phyloP scores from a whole-genome alignment of 2,797 vertebrate genomes.

The Anniella stebbinsi region DNA sequence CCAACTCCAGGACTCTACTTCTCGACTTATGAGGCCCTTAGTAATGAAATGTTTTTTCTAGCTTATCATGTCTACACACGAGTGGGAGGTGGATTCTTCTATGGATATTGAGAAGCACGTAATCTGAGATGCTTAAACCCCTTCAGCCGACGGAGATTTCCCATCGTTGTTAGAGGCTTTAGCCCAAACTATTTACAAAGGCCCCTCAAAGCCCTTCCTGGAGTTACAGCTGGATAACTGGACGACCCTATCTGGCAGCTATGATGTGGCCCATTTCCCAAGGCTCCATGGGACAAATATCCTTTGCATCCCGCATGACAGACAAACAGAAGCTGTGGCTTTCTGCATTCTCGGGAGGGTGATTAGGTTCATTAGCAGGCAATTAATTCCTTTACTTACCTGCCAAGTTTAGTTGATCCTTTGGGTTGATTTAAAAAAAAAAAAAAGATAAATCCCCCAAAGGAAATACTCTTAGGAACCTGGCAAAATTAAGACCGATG shows the following conservation, averaged over 20 bases:
- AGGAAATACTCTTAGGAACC: slow-evolving; percentile 59
- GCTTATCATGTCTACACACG: slow-evolving; percentile 75
- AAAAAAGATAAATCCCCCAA: slow-evolving; percentile 52
- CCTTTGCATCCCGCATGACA: slow-evolving; percentile 26
- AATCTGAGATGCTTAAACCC: slow-evolving; percentile 38
- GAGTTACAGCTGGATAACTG: neutral
- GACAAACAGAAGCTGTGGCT: slow-evolving; percentile 47
- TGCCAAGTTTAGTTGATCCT: slow-evolving; percentile 67
- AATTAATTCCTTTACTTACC: slow-evolving; percentile 68
- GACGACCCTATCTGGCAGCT: neutral
- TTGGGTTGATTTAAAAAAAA: slow-evolving; percentile 39
- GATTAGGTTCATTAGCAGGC: slow-evolving; percentile 65
- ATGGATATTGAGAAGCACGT: slow-evolving; percentile 32
- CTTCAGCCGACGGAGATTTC: neutral
- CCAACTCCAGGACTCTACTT: slow-evolving; percentile 70
- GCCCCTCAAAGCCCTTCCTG: slow-evolving; percentile 14
- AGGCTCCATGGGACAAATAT: slow-evolving; percentile 20
- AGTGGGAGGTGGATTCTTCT: slow-evolving; percentile 55
- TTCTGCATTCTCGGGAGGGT: slow-evolving; percentile 49
- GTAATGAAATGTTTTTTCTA: slow-evolving; percentile 31
- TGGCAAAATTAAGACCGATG: slow-evolving; percentile 44
- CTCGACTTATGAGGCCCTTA: slow-evolving; percentile 69
- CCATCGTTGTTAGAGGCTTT: neutral
- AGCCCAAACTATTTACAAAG: neutral
- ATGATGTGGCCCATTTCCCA: slow-evolving; percentile 21